phyloP scores from a whole-genome alignment of 1,140 invertebrate genomes.

The Ctenoplectra terminalis region DNA sequence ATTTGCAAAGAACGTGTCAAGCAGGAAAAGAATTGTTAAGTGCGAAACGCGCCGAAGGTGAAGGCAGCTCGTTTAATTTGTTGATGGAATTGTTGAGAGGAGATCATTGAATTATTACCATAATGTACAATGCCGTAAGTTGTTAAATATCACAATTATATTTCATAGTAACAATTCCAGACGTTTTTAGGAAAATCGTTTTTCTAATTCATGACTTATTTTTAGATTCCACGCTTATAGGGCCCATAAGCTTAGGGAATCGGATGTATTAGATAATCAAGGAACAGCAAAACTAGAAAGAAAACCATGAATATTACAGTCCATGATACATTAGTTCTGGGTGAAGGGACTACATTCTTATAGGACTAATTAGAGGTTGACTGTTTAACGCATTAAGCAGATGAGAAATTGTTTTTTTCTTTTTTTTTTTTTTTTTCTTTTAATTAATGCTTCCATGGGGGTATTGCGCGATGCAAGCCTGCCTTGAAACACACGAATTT shows the following conservation, averaged over 20 bases:
- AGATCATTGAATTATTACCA: conserved; percentile 87
- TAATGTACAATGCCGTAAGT: conserved; percentile 62
- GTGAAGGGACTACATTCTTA: conserved; percentile 80
- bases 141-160: neutral
- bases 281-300: conserved; percentile 63
- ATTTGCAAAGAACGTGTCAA: conserved; percentile 96
- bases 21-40: conserved; percentile 96
- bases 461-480: conserved; percentile 74
- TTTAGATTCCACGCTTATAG: conserved; percentile 76
- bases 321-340: conserved; percentile 77
- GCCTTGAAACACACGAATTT: conserved; percentile 75
- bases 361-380: conserved; percentile 71
- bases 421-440: conserved; percentile 57
- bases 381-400: conserved; percentile 35
- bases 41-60: conserved; percentile 92
- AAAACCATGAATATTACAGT: conserved; percentile 73
- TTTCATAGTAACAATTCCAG: neutral
- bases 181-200: neutral
- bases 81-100: conserved; percentile 97
- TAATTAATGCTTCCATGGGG: conserved; percentile 78
- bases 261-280: conserved; percentile 75
- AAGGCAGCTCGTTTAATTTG: conserved; percentile 95
- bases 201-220: conserved; percentile 14
- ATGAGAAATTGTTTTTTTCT: conserved; percentile 28
- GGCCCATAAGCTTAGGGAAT: conserved; percentile 77